A percentile compares a stretch with the other conserved stretches of the same genome.
These are phyloP conservation scores for Amiota minor DNA, from an alignment of 2,888 invertebrate species.

Conservation along the genomic window DNA sequence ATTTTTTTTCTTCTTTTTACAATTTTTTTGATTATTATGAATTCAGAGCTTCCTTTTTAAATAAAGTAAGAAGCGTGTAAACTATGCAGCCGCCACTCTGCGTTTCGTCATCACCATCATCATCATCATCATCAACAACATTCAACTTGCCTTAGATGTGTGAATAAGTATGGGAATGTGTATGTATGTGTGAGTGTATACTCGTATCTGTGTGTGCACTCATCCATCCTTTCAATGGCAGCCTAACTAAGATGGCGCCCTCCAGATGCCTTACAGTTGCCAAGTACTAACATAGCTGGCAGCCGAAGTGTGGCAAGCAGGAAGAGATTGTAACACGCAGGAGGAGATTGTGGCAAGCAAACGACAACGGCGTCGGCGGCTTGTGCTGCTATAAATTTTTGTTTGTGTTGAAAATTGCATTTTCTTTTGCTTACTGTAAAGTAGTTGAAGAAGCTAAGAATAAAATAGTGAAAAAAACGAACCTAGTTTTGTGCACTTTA, in stretches of 20 bases:
- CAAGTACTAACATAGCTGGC: not conserved
- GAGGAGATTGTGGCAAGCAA: not conserved
- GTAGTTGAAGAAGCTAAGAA: no score
- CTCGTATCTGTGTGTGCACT: not conserved
- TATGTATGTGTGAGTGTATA: no score
- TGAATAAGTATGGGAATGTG: no score
- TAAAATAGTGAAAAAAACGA: not conserved
- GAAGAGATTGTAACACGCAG: not conserved
- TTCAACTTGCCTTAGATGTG: no score
- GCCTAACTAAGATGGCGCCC: slow-evolving; percentile 3
- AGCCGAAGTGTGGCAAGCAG: not conserved
- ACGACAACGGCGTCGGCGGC: slow-evolving; percentile 1
- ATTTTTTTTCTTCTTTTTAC: slow-evolving; percentile 39
- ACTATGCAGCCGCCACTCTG: slow-evolving; percentile 18
- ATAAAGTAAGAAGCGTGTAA: slow-evolving; percentile 33
- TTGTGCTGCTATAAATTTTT: slow-evolving; percentile 55
- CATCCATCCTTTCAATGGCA: slow-evolving; percentile 6
- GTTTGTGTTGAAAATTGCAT: slow-evolving; percentile 66
- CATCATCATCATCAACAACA: no score
- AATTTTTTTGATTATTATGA: slow-evolving; percentile 46
- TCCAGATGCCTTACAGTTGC: slow-evolving; percentile 8
- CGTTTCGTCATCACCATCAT: not conserved
- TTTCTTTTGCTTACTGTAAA: slow-evolving; percentile 54
- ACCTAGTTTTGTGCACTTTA: not conserved
- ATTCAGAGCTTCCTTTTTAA: slow-evolving; percentile 35